Evolutionary conservation across 2,113 vertebrate genomes (phyloP).

Genomic region (Rutilus rutilus): DNA sequence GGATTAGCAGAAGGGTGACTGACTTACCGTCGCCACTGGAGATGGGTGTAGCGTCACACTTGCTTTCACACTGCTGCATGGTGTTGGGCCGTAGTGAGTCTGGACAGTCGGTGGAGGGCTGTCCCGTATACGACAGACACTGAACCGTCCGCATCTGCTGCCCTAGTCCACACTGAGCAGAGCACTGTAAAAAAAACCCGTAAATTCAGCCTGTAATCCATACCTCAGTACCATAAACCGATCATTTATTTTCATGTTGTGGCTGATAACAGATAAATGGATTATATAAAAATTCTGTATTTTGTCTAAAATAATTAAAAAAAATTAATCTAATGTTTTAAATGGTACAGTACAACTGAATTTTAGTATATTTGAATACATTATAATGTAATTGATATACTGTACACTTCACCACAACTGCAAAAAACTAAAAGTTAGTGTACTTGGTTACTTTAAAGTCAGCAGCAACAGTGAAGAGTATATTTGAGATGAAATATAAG

Average conservation of each 20-base stretch:
- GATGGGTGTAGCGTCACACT: constrained; percentile 92
- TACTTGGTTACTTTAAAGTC: background rate
- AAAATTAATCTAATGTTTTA: background rate
- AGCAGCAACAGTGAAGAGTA: background rate
- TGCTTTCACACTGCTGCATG: constrained; percentile 98
- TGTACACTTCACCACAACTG: background rate
- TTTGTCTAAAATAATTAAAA: background rate
- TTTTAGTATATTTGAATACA: background rate
- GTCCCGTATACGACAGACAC: constrained; percentile 95
- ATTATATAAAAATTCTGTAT: background rate
- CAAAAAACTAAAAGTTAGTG: background rate
- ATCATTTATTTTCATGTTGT: too few species aligned
- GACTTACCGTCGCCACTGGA: constrained; percentile 90
- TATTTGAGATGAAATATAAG: background rate
- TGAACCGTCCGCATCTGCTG: constrained; percentile 95
- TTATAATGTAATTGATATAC: background rate
- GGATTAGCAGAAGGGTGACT: background rate
- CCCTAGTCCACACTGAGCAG: constrained; percentile 94
- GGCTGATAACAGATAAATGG: background rate
- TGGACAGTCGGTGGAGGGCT: constrained; percentile 88
- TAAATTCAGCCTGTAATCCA: background rate
- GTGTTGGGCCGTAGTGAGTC: constrained; percentile 85
- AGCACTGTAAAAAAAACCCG: constrained; percentile 80
- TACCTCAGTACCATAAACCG: background rate
- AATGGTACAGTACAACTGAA: background rate